Percentiles rank a stretch among this genome's conserved stretches.
Conservation (phyloP, 2,888 invertebrate species). For the Melipona beecheii region DNA sequence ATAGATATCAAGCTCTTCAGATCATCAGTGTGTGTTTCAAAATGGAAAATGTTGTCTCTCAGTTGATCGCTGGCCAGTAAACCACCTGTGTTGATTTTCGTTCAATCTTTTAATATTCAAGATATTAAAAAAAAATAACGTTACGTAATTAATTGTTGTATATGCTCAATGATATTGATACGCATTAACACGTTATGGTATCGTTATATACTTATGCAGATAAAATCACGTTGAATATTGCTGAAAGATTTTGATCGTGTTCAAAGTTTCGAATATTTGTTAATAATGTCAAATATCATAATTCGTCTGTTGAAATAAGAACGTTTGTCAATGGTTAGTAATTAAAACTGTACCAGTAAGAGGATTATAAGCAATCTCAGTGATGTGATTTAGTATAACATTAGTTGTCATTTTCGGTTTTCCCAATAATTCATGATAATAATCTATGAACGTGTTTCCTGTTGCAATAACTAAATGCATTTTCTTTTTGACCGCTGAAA, state of each 20-base stretch:
- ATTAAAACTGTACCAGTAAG: slow-evolving; percentile 82
- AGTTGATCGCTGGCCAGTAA: slow-evolving; percentile 72
- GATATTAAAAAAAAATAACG: neutral
- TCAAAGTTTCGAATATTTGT: neutral
- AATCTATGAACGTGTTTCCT: slow-evolving; percentile 86
- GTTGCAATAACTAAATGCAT: slow-evolving; percentile 87
- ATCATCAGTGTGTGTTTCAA: slow-evolving; percentile 55
- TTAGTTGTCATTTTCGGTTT: slow-evolving; percentile 86
- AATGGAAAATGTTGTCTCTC: slow-evolving; percentile 68
- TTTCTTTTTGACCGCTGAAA: slow-evolving; percentile 82
- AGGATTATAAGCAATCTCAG: slow-evolving; percentile 89
- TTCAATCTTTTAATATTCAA: neutral
- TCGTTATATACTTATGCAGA: neutral
- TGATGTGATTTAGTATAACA: slow-evolving; percentile 85
- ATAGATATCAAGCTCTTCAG: slow-evolving; percentile 80
- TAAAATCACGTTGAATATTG: neutral
- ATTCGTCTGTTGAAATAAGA: neutral
- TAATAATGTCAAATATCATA: neutral
- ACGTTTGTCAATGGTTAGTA: neutral
- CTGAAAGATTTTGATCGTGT: neutral
- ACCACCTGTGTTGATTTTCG: slow-evolving; percentile 61
- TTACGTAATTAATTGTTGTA: neutral
- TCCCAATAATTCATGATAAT: slow-evolving; percentile 89
- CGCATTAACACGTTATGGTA: neutral
- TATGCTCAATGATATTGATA: neutral